Conservation (phyloP, 2,113 vertebrate genomes). For the Clarias magur region DNA sequence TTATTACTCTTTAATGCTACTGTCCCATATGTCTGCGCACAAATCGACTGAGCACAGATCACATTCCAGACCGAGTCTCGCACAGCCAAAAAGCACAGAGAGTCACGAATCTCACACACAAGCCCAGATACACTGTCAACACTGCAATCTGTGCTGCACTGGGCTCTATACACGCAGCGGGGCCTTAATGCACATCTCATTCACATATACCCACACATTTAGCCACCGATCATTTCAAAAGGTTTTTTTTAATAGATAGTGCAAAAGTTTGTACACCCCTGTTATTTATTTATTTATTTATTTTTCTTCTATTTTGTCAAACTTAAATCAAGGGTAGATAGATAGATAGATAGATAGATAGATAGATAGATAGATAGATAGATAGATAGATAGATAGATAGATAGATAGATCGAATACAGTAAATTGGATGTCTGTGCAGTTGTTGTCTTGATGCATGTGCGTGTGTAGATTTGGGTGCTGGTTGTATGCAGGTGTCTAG, state of each 20-base stretch:
- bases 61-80: constrained; percentile 89
- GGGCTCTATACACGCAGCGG: constrained; percentile 22
- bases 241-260: not conserved
- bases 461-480: not conserved
- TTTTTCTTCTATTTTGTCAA: not conserved
- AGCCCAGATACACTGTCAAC: constrained; percentile 89
- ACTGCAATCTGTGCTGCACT: constrained; percentile 88
- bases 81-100: constrained; percentile 85
- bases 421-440: not conserved
- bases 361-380: not conserved
- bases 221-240: not conserved
- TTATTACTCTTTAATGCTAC: constrained; percentile 46
- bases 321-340: not conserved
- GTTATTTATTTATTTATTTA: not conserved
- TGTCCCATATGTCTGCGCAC: constrained; percentile 87
- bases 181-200: constrained; percentile 9
- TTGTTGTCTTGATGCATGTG: not conserved
- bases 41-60: constrained; percentile 88
- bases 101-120: constrained; percentile 84
- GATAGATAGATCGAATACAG: not conserved
- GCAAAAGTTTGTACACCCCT: not conserved
- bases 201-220: not conserved
- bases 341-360: not conserved
- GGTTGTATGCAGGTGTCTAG: constrained; percentile 35
- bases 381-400: not conserved